Conservation (phyloP, 2,888 invertebrate species). For the Drosophila incognita region DNA sequence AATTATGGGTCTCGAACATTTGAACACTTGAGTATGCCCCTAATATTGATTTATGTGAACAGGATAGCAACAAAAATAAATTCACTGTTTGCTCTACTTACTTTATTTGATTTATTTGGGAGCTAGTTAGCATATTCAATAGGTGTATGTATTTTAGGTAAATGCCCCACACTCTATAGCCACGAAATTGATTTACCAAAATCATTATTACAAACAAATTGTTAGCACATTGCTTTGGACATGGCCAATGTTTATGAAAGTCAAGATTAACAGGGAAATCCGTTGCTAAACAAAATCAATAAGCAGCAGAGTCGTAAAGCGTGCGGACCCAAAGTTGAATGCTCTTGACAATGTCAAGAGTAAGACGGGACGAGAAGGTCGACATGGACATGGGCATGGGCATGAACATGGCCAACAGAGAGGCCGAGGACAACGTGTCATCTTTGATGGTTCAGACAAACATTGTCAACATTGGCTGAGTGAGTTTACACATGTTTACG, state of each 20-base stretch:
- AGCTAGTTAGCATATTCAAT: neutral
- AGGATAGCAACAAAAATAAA: neutral
- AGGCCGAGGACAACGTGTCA: constrained; percentile 28
- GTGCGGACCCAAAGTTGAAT: constrained; percentile 47
- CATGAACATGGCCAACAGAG: neutral
- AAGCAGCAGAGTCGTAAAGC: constrained; percentile 25
- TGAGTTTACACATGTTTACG: constrained; percentile 53
- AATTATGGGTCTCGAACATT: neutral
- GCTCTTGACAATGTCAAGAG: constrained; percentile 62
- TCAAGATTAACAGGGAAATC: constrained; percentile 5
- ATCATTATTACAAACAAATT: neutral
- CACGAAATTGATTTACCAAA: neutral
- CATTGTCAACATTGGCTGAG: constrained; percentile 47
- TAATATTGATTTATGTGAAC: neutral
- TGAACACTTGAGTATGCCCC: neutral
- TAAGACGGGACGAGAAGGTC: constrained; percentile 1
- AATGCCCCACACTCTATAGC: neutral
- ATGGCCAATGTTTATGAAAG: neutral
- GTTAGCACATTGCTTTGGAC: neutral
- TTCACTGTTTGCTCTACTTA: neutral
- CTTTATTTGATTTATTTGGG: neutral
- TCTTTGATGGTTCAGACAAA: constrained; percentile 31
- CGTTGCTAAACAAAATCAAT: constrained; percentile 5
- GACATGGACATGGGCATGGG: constrained; percentile 32
- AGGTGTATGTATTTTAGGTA: neutral